Percentiles rank a stretch among this genome's conserved stretches.
These are phyloP conservation scores for Labia minor DNA, from an alignment of 2,888 invertebrate species.

Conservation along the genomic window DNA sequence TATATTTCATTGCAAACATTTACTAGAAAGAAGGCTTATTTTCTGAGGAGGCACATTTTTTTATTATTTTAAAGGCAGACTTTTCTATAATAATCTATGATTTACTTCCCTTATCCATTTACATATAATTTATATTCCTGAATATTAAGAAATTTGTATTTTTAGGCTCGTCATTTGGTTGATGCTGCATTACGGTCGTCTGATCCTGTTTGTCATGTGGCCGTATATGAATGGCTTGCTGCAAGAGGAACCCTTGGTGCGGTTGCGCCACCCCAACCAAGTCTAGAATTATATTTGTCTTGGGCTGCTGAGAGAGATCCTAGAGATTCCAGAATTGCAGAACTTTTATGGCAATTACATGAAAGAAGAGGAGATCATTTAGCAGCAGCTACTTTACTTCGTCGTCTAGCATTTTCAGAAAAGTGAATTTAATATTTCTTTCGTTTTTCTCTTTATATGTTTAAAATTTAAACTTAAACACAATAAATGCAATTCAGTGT, in stretches of 20 bases:
- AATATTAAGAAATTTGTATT: too few species aligned
- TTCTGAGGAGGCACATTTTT: too few species aligned
- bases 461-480: too few species aligned
- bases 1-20: too few species aligned
- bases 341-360: constrained; percentile 92
- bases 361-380: constrained; percentile 85
- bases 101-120: too few species aligned
- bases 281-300: constrained; percentile 63
- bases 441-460: too few species aligned
- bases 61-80: too few species aligned
- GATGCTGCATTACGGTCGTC: constrained; percentile 39
- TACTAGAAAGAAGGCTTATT: too few species aligned
- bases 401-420: constrained; percentile 46
- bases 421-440: not conserved
- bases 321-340: constrained; percentile 51
- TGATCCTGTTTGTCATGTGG: constrained; percentile 84
- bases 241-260: constrained; percentile 62
- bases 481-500: too few species aligned
- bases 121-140: too few species aligned
- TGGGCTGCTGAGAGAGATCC: constrained; percentile 42
- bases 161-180: constrained; percentile 44
- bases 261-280: constrained; percentile 53
- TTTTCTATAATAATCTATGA: too few species aligned
- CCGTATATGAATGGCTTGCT: constrained; percentile 84
- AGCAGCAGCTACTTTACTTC: constrained; percentile 82